These are phyloP conservation scores for cattle (Bos taurus) DNA, from an alignment of 2,113 vertebrate genomes.

Conservation along the genomic window DNA sequence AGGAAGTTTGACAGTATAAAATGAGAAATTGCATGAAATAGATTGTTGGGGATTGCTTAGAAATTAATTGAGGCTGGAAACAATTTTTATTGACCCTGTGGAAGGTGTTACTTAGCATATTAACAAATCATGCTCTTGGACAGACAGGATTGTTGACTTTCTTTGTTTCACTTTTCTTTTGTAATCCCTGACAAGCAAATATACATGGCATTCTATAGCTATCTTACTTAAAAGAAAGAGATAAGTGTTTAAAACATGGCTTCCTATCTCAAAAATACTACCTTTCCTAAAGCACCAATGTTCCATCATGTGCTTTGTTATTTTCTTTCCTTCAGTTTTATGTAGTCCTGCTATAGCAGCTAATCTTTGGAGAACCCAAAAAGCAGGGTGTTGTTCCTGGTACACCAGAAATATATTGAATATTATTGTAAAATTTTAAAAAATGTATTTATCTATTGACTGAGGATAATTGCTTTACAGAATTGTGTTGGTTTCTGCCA, in stretches of 20 bases:
- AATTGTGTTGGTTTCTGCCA: background rate
- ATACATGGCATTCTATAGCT: background rate
- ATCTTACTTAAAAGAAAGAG: background rate
- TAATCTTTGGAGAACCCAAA: background rate
- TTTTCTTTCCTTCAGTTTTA: background rate
- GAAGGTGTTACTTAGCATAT: background rate
- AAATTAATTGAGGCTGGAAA: background rate
- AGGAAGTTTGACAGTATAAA: background rate
- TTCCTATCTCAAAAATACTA: background rate
- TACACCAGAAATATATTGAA: background rate
- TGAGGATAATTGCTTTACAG: background rate
- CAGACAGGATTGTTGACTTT: background rate
- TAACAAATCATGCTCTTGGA: background rate
- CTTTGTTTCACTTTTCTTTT: background rate
- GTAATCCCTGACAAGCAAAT: background rate
- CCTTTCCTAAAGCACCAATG: background rate
- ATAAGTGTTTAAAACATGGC: background rate
- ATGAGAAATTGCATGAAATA: background rate
- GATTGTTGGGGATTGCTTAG: background rate
- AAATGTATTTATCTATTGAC: background rate
- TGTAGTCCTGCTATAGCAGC: background rate
- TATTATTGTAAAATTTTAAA: background rate
- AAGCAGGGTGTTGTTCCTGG: background rate
- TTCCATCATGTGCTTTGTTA: background rate
- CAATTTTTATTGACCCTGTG: background rate